Evolutionary conservation across 1,140 invertebrate genomes (phyloP).

Genomic region (Papilio polytes): DNA sequence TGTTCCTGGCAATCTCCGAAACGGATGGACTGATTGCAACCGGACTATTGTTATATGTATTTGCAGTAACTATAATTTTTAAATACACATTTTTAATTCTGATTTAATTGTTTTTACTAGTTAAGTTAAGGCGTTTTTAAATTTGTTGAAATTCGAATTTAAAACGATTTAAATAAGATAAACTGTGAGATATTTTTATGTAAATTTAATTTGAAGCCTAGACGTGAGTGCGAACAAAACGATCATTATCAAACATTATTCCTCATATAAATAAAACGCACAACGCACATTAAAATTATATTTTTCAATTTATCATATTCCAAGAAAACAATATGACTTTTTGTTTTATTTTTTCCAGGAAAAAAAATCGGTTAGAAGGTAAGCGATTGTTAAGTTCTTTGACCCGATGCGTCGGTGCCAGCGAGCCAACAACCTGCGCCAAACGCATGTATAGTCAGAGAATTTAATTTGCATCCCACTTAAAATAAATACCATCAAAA

Average conservation of each 20-base stretch:
- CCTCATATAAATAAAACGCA: background rate
- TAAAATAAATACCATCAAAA: too few species aligned
- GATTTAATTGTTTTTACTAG: too few species aligned
- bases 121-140: too few species aligned
- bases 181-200: background rate
- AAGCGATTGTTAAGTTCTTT: constrained; percentile 5
- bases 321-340: constrained; percentile 4
- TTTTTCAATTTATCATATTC: background rate
- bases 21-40: too few species aligned
- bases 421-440: constrained; percentile 1
- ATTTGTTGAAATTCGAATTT: too few species aligned
- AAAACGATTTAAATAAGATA: background rate
- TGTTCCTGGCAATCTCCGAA: too few species aligned
- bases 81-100: too few species aligned
- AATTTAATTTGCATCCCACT: background rate
- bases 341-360: background rate
- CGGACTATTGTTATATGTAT: too few species aligned
- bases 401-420: constrained; percentile 4
- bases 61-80: too few species aligned
- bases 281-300: too few species aligned
- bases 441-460: background rate
- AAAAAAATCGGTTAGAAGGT: constrained; percentile 8
- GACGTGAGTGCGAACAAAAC: background rate
- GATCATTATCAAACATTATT: background rate
- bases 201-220: background rate